Evolutionary conservation across 2,888 invertebrate species (phyloP), one percentile per base, ranked within the genome.

Genomic region (Coronaproctus castanopsis): DNA sequence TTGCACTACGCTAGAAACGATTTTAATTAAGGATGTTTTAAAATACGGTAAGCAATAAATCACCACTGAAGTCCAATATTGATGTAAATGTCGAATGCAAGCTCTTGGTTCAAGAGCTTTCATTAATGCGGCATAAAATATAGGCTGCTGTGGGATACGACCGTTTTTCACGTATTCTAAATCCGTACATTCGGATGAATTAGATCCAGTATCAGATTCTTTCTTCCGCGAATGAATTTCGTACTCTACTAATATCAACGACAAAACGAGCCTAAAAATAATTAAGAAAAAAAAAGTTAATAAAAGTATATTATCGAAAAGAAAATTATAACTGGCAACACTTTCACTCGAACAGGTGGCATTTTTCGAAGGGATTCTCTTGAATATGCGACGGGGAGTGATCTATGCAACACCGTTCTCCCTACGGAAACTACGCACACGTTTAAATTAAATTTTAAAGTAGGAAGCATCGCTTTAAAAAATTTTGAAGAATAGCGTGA

Each of bases 1-100:
- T 66, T 84, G 83, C 52, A 87, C 81, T 1, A 87, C 83, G 64
- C 81, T 81, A 54, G 86, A 80, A 0, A 85, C 81, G 59, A 88
- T 80, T 65, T 83, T 81, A 21, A 86, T 82, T 18, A 89, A 73
- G 10, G 85, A 82, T 53, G 81, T 79, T 51, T 81, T 83, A 70
- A 88, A 81, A 70, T 84, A 88, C 10, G 87, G 89, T 50, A 90
- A 73, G 58, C 87, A 81, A 22, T 83, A 81, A 1, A 86, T 85
- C 8, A 89, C 80, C 70, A 89, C 76, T 62, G 83, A 80, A 36
- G 88, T 79, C 88, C 89, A 90, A 67, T 85, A 83, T 63, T 82
- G 81, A 70, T 90, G 90, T 64, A 87, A 71, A 67, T 83, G 81
- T 56, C 67, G 57, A 21, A 64, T 61, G 36, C 63, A 57, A n/a